phyloP scores from a whole-genome alignment of 2,888 invertebrate species.

The Drosophila paramelanica region DNA sequence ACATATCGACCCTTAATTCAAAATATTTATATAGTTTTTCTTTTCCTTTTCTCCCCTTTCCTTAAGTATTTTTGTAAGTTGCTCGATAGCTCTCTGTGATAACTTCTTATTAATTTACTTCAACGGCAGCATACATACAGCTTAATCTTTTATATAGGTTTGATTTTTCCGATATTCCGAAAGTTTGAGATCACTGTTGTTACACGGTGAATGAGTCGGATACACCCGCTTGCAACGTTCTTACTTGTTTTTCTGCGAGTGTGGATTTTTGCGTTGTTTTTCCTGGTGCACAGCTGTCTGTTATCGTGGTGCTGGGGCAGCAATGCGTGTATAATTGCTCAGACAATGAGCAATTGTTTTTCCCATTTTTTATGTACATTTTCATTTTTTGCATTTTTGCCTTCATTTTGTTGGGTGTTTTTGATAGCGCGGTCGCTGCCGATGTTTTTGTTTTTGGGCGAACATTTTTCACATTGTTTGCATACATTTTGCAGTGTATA shows the following conservation, averaged over 20 bases:
- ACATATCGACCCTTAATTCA: too few species aligned
- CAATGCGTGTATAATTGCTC: conserved; percentile 80
- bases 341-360: conserved; percentile 81
- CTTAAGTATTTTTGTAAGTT: too few species aligned
- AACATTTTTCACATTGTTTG: conserved; percentile 72
- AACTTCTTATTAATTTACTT: too few species aligned
- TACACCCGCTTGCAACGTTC: conserved; percentile 21
- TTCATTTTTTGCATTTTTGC: conserved; percentile 32
- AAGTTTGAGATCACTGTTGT: too few species aligned
- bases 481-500: conserved; percentile 71
- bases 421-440: conserved; percentile 19
- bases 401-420: conserved; percentile 9
- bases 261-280: conserved; percentile 22
- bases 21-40: too few species aligned
- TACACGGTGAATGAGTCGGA: too few species aligned
- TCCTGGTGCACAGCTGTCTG: conserved; percentile 23
- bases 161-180: too few species aligned
- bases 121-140: too few species aligned
- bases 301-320: conserved; percentile 44
- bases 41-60: too few species aligned
- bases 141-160: too few species aligned
- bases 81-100: too few species aligned
- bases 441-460: conserved; percentile 27
- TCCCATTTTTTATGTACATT: conserved; percentile 33
- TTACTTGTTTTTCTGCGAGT: conserved; percentile 3